These are phyloP conservation scores for Hippoglossus hippoglossus DNA, from an alignment of 2,797 vertebrate species.

Conservation along the genomic window DNA sequence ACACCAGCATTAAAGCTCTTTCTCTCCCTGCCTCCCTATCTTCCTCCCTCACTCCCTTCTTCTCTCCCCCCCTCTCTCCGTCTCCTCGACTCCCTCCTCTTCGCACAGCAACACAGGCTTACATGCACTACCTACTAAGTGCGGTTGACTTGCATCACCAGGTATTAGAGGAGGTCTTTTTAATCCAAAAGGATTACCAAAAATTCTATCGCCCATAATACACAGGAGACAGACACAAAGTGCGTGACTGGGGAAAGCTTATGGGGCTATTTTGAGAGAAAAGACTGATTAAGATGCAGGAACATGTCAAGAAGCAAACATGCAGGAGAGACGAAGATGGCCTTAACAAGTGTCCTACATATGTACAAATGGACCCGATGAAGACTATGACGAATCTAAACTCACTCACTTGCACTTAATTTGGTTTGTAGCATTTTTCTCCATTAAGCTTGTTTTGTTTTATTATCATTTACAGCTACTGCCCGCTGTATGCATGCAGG, in stretches of 20 bases:
- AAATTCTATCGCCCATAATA: constrained; percentile 69
- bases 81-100: constrained; percentile 59
- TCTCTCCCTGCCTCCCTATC: constrained; percentile 45
- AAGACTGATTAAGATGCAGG: constrained; percentile 55
- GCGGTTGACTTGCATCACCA: constrained; percentile 69
- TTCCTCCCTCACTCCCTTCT: constrained; percentile 24
- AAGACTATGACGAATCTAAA: background rate
- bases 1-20: constrained; percentile 73
- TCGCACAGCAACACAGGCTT: constrained; percentile 62
- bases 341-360: constrained; percentile 39
- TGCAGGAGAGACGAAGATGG: constrained; percentile 17
- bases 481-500: no score
- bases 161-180: constrained; percentile 70
- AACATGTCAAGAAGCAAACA: constrained; percentile 40
- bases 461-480: no score
- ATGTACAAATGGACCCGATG: constrained; percentile 7
- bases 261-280: constrained; percentile 60
- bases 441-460: background rate
- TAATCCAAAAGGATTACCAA: constrained; percentile 75
- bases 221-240: constrained; percentile 54
- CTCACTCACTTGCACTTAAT: background rate
- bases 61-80: constrained; percentile 31
- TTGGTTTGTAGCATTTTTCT: background rate
- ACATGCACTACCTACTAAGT: constrained; percentile 70
- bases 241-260: constrained; percentile 59